Percentiles rank a stretch among this genome's conserved stretches.
Conservation (phyloP, 2,113 vertebrate genomes). For the Pseudorhombus dupliciocellatus region DNA sequence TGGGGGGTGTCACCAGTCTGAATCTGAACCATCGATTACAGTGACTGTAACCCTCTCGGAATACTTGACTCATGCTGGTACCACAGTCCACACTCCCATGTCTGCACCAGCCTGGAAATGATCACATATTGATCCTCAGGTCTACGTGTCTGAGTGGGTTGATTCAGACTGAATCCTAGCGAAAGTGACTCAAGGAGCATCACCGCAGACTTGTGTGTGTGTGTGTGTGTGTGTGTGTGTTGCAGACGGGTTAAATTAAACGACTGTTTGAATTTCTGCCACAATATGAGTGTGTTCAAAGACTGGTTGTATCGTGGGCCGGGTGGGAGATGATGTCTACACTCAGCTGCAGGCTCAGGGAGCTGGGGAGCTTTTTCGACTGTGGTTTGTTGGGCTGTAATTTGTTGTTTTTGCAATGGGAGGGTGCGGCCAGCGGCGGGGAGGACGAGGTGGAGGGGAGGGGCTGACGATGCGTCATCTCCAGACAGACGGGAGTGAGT, state of each 20-base stretch:
- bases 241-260: slow-evolving; percentile 11
- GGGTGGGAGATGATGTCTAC: slow-evolving; percentile 33
- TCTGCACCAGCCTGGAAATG: neutral
- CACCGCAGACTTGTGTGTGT: slow-evolving; percentile 29
- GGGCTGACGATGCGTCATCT: slow-evolving; percentile 64
- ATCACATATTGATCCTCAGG: neutral
- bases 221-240: slow-evolving; percentile 20
- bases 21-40: neutral
- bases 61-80: too few species aligned
- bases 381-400: slow-evolving; percentile 66
- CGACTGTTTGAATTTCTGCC: slow-evolving; percentile 21
- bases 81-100: neutral
- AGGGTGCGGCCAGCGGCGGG: slow-evolving; percentile 72
- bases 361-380: slow-evolving; percentile 26
- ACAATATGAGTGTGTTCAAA: slow-evolving; percentile 24
- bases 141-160: neutral
- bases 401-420: slow-evolving; percentile 75
- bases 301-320: slow-evolving; percentile 22
- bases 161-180: slow-evolving; percentile 44
- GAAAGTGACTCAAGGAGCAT: slow-evolving; percentile 55
- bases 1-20: neutral
- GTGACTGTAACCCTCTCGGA: too few species aligned
- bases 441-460: slow-evolving; percentile 46
- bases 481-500: slow-evolving; percentile 71
- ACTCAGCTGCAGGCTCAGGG: slow-evolving; percentile 17